phyloP scores from a whole-genome alignment of 2,113 vertebrate genomes.

The Solea senegalensis region DNA sequence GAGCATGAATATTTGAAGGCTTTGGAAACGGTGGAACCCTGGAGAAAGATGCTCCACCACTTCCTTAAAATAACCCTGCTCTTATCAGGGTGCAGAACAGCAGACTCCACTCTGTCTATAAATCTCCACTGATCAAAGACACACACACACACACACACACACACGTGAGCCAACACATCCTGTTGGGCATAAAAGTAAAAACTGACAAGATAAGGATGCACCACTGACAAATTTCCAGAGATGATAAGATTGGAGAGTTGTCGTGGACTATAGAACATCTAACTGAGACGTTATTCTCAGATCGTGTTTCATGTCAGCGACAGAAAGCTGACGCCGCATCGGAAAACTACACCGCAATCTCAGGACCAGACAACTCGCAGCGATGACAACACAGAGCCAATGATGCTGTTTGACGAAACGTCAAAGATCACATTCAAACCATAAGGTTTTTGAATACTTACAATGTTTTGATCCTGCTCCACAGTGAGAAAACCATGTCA shows the following conservation, averaged over 20 bases:
- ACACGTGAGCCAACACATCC: not conserved
- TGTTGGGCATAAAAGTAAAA: not conserved
- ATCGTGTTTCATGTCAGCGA: no score
- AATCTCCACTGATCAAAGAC: not conserved
- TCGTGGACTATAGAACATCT: not conserved
- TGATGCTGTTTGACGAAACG: not conserved
- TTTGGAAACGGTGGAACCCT: conserved; percentile 18
- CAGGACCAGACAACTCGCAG: not conserved
- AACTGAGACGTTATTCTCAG: no score
- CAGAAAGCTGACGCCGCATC: not conserved
- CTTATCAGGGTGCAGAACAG: conserved; percentile 31
- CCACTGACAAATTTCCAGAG: not conserved
- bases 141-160: not conserved
- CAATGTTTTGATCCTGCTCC: not conserved
- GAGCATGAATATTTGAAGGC: conserved; percentile 60
- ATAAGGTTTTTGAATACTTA: conserved; percentile 6
- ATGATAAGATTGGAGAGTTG: not conserved
- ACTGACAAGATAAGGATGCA: conserved; percentile 9
- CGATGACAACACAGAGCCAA: not conserved
- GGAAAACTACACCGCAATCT: not conserved
- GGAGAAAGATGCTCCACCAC: conserved; percentile 23
- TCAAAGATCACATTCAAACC: no score
- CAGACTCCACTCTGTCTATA: conserved; percentile 32
- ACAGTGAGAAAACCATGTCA: not conserved
- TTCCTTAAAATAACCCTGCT: conserved; percentile 52